phyloP scores from a whole-genome alignment of 2,888 invertebrate genomes.

The Netelia fuscicornis region DNA sequence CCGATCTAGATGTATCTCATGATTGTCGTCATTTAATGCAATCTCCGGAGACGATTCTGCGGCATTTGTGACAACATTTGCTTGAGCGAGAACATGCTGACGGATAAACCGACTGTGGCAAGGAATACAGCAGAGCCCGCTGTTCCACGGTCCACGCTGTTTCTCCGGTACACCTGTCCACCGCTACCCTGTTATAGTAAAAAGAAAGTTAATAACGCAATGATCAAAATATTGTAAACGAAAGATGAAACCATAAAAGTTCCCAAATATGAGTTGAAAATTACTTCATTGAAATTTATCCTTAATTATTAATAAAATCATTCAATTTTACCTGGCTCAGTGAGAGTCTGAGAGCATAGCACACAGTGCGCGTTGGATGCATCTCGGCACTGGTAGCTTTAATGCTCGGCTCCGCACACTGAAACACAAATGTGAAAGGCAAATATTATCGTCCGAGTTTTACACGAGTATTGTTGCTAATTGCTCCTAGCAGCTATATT shows the following conservation, averaged over 20 bases:
- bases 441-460: constrained; percentile 2
- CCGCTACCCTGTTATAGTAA: constrained; percentile 70
- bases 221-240: no score
- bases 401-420: constrained; percentile 72
- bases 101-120: constrained; percentile 80
- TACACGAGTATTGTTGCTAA: constrained; percentile 21
- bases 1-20: constrained; percentile 57
- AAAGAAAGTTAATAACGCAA: no score
- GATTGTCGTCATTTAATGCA: constrained; percentile 58
- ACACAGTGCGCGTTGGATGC: constrained; percentile 75
- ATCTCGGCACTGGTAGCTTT: constrained; percentile 74
- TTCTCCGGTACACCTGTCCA: constrained; percentile 73
- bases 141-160: constrained; percentile 75
- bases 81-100: constrained; percentile 81
- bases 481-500: constrained; percentile 13
- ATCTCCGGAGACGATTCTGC: constrained; percentile 71
- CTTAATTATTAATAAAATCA: constrained; percentile 15
- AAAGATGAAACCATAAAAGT: no score
- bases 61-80: constrained; percentile 79
- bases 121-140: constrained; percentile 78
- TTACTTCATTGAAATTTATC: neutral
- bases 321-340: constrained; percentile 76
- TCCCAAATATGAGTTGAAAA: no score
- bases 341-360: constrained; percentile 79
- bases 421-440: constrained; percentile 62